Evolutionary conservation across 1,140 invertebrate species (phyloP).

Genomic region (Danaus plexippus): DNA sequence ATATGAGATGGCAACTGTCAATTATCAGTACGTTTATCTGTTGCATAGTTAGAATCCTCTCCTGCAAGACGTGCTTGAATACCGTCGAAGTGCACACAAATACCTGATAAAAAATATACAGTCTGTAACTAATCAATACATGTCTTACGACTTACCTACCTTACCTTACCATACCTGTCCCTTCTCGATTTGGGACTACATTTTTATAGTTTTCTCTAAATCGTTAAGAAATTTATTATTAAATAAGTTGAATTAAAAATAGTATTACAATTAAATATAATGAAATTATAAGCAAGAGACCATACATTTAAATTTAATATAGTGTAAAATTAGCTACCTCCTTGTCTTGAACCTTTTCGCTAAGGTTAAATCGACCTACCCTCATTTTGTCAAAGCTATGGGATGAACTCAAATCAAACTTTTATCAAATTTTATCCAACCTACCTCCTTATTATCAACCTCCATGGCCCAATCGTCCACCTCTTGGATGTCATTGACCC

Average conservation of each 20-base stretch:
- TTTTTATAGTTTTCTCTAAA: too few species aligned
- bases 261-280: too few species aligned
- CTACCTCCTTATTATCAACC: constrained; percentile 48
- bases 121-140: neutral
- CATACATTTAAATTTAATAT: too few species aligned
- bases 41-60: constrained; percentile 28
- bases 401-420: too few species aligned
- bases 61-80: constrained; percentile 32
- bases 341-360: too few species aligned
- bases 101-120: constrained; percentile 32
- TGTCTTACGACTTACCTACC: neutral
- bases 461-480: constrained; percentile 35
- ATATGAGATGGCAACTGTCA: constrained; percentile 56
- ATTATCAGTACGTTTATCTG: constrained; percentile 49
- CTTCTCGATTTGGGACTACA: neutral
- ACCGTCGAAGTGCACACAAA: constrained; percentile 47
- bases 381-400: too few species aligned
- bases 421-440: neutral
- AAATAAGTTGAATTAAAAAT: too few species aligned
- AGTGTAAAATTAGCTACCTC: too few species aligned
- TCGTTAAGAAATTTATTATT: too few species aligned
- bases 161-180: neutral
- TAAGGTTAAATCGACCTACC: too few species aligned
- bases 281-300: too few species aligned
- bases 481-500: constrained; percentile 26